Conservation (phyloP, 2,113 vertebrate genomes). For the Calidris pugnax region DNA sequence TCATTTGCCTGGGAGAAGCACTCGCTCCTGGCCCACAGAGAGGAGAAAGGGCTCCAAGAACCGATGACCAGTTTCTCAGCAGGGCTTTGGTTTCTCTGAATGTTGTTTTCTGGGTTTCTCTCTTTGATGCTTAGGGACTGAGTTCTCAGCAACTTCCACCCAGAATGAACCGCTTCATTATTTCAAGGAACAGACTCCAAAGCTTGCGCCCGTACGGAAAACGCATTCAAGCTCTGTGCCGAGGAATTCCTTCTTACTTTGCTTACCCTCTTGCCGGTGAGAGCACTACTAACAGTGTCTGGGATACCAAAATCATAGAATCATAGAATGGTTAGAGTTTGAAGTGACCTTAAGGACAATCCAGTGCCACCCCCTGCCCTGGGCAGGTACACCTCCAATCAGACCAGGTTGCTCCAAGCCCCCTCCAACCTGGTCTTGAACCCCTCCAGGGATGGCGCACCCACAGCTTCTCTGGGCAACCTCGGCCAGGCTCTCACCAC, state of each 20-base stretch:
- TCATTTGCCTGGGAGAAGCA: background rate
- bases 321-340: too few species aligned
- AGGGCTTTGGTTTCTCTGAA: background rate
- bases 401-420: too few species aligned
- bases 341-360: too few species aligned
- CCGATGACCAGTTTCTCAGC: background rate
- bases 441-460: too few species aligned
- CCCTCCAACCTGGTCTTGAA: too few species aligned
- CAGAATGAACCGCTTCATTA: background rate
- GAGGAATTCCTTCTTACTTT: constrained; percentile 62
- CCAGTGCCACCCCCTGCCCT: too few species aligned
- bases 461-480: too few species aligned
- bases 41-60: background rate
- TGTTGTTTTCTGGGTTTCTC: background rate
- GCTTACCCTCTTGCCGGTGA: constrained; percentile 66
- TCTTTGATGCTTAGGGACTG: background rate
- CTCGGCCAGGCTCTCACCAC: too few species aligned
- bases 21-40: rapidly evolving
- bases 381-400: too few species aligned
- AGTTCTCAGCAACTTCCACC: background rate
- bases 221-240: constrained; percentile 59
- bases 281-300: background rate
- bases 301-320: too few species aligned
- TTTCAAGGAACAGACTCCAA: constrained; percentile 22
- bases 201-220: constrained; percentile 28